Conservation (phyloP, 2,113 vertebrate genomes). For the Platysternon megacephalum region DNA sequence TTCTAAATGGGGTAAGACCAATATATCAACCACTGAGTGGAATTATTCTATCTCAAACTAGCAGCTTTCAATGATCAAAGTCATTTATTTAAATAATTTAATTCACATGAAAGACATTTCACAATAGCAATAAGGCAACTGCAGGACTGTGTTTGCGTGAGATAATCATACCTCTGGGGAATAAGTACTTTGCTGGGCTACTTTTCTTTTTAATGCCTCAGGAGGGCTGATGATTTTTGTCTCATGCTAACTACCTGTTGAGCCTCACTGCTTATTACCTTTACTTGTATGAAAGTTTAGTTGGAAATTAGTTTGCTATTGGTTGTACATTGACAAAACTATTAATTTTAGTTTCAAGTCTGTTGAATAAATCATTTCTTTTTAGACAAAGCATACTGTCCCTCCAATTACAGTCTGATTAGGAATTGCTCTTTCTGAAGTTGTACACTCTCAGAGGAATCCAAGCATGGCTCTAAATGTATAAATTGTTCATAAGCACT, state of each 20-base stretch:
- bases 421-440: neutral
- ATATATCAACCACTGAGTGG: neutral
- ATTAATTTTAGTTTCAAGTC: neutral
- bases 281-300: neutral
- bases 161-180: neutral
- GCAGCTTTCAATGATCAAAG: neutral
- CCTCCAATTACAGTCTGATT: neutral
- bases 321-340: neutral
- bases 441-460: neutral
- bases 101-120: neutral
- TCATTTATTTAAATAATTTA: neutral
- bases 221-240: neutral
- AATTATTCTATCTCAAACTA: neutral
- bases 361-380: neutral
- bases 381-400: neutral
- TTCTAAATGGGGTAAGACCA: neutral
- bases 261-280: neutral
- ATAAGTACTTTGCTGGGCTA: neutral
- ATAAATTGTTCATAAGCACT: too few relatives aligned
- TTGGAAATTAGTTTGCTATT: neutral
- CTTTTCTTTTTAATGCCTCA: neutral
- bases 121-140: neutral
- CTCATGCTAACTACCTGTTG: neutral
- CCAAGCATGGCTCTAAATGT: too few relatives aligned
- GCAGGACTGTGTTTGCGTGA: neutral